Evolutionary conservation across 2,888 invertebrate genomes (phyloP), one percentile per base, ranked within the genome.

Genomic region (Drosophila niveifrons): DNA sequence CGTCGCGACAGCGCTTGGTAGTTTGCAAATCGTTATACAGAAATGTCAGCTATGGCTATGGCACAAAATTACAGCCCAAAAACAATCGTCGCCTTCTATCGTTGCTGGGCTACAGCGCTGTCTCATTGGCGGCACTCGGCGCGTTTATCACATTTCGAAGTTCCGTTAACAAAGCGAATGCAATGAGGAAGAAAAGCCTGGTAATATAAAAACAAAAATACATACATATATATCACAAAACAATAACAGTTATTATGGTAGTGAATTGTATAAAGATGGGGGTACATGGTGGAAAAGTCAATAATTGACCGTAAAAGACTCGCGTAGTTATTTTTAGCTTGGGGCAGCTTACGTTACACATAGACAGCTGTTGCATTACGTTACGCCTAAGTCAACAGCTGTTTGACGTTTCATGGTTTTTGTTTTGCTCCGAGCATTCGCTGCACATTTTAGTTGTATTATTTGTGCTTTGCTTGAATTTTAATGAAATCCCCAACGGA

Each of bases 271-370:
- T 1, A 43, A 47, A 15, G 34, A 28, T 8, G 29, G 3, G 4
- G 9, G 18, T 15, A 23, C 18, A 11, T n/a, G 18, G 55, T 72
- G 73, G 73, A 83, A 84, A 84, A 85, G 88, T 88, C 83, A 88
- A 84, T 84, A 84, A 74, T 62, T 75, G 71, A 64, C 79, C 63
- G 65, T 68, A 85, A 75, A 79, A 75, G 88, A 82, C 88, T 85
- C 80, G 88, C 88, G 88, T 88, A 88, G 77, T 88, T 84, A 84
- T 88, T 88, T 88, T 85, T 84, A 84, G 88, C 86, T 84, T 88
- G 82, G 68, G 85, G 82, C 79, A 87, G 68, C 76, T 77, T 78
- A 61, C 65, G 66, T 70, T 66, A 68, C 67, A 72, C 56, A 15
- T 18, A 36, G 34, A 18, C 56, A 56, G 56, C 56, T 56, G 56